Conservation (phyloP, 2,888 invertebrate genomes). For the Cheilosia vernalis region DNA sequence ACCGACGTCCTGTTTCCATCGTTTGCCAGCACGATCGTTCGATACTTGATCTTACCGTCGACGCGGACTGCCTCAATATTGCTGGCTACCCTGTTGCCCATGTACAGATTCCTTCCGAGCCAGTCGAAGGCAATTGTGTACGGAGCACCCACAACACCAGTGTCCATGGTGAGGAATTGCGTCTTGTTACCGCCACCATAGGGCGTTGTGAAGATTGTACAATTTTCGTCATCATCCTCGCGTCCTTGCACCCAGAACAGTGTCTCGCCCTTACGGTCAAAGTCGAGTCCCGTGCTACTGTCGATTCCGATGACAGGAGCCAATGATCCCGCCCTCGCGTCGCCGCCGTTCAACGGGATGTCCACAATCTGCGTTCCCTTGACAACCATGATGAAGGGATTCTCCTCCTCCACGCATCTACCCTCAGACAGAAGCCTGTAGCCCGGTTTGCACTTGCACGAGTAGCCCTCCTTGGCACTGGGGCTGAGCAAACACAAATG, state of each 20-base stretch:
- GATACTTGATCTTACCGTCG: constrained; percentile 92
- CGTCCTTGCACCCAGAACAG: constrained; percentile 95
- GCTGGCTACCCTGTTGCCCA: constrained; percentile 94
- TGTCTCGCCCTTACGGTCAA: constrained; percentile 92
- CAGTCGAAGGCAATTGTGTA: constrained; percentile 97
- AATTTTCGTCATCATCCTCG: constrained; percentile 91
- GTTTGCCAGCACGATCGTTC: constrained; percentile 94
- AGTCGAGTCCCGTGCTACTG: constrained; percentile 95
- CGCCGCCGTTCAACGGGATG: constrained; percentile 89
- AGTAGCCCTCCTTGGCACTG: constrained; percentile 87
- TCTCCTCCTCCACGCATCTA: constrained; percentile 92
- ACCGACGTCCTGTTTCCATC: constrained; percentile 94
- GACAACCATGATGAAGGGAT: constrained; percentile 94
- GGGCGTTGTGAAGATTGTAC: constrained; percentile 93
- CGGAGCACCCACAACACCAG: constrained; percentile 95
- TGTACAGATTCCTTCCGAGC: constrained; percentile 96
- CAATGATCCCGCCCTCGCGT: constrained; percentile 90
- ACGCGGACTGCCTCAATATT: constrained; percentile 95
- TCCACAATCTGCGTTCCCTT: constrained; percentile 95
- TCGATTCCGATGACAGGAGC: constrained; percentile 95
- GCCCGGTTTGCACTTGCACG: constrained; percentile 96
- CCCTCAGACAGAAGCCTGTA: constrained; percentile 88
- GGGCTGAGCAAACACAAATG: constrained; percentile 97
- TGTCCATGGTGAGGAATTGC: constrained; percentile 91
- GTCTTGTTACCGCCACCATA: constrained; percentile 93